Percentiles rank a stretch among this genome's conserved stretches.
phyloP scores from a whole-genome alignment of 64 coral and sea anemone species.

The Dendrophyllia cribrosa region DNA sequence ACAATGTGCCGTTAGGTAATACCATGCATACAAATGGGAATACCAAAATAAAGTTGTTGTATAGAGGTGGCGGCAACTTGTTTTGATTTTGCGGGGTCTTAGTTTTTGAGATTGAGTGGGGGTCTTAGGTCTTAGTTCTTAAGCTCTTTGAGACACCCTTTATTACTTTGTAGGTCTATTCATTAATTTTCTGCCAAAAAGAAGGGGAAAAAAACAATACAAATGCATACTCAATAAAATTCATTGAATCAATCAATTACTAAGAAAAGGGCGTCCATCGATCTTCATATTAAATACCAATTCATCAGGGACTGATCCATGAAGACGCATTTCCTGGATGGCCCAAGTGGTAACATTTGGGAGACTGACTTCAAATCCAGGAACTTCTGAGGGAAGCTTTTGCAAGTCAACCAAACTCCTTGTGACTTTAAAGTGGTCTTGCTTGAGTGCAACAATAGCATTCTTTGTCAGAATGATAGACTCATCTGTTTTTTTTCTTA shows the following conservation, averaged over 20 bases:
- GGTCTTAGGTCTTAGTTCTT: too few relatives aligned
- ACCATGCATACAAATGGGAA: too few relatives aligned
- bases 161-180: too few relatives aligned
- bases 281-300: conserved; percentile 15
- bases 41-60: too few relatives aligned
- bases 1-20: too few relatives aligned
- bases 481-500: neutral
- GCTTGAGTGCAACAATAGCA: conserved; percentile 3
- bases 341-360: neutral
- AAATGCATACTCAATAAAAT: too few relatives aligned
- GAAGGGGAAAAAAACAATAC: too few relatives aligned
- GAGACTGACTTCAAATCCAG: conserved; percentile 5
- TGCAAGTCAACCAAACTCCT: neutral
- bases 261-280: conserved; percentile 44
- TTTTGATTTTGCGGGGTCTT: too few relatives aligned
- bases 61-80: too few relatives aligned
- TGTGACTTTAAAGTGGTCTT: conserved; percentile 1
- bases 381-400: neutral
- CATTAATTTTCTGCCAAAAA: too few relatives aligned
- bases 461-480: neutral
- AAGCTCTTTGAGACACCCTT: too few relatives aligned
- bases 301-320: neutral
- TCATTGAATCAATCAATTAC: neutral
- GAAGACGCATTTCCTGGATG: conserved; percentile 7
- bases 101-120: too few relatives aligned